Conservation (phyloP, 2,888 invertebrate species). For the Caenorhabditis sp. region DNA sequence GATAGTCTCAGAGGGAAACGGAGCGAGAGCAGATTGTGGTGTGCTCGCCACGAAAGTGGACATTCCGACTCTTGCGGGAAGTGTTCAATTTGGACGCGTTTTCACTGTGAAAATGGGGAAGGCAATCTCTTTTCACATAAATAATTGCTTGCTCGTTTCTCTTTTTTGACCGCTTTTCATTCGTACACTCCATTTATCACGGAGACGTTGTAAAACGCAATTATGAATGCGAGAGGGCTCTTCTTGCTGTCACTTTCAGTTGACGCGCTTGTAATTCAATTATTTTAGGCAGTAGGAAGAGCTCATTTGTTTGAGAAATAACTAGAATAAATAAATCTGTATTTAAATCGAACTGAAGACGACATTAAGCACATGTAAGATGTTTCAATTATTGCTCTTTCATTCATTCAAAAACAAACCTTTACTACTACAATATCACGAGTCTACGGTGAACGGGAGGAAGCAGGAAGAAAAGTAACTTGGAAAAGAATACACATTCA, state of each 20-base stretch:
- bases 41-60: too few relatives aligned
- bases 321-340: conserved; percentile 3
- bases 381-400: conserved; percentile 8
- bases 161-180: neutral
- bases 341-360: too few relatives aligned
- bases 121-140: conserved; percentile 18
- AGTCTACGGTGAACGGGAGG: conserved; percentile 17
- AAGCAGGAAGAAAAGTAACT: conserved; percentile 16
- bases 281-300: conserved; percentile 2
- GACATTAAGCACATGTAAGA: neutral
- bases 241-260: conserved; percentile 37
- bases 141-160: conserved; percentile 23
- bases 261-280: conserved; percentile 20
- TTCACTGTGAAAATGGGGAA: neutral
- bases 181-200: conserved; percentile 13
- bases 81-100: neutral
- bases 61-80: too few relatives aligned
- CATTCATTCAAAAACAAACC: conserved; percentile 25
- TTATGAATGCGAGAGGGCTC: conserved; percentile 14
- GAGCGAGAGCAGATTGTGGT: too few relatives aligned
- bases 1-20: too few relatives aligned
- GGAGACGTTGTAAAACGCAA: conserved; percentile 18
- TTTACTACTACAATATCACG: conserved; percentile 38
- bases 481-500: conserved; percentile 45
- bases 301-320: too few relatives aligned